Conservation (phyloP, 1,140 invertebrate genomes). For the Euura saliciscinereae region DNA sequence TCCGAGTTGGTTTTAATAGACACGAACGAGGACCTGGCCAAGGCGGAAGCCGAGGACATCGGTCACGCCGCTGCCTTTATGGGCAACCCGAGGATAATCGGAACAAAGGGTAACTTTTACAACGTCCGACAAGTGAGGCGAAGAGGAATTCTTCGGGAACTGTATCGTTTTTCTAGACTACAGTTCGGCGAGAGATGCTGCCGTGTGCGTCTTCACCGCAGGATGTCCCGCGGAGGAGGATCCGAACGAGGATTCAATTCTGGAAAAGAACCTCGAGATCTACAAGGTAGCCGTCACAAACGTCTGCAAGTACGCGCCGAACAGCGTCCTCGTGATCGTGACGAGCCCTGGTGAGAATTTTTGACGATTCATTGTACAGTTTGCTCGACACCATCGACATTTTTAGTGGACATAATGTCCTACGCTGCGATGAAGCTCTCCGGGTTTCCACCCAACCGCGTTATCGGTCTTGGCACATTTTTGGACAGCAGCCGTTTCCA, state of each 20-base stretch:
- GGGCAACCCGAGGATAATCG: slow-evolving; percentile 45
- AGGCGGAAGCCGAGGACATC: slow-evolving; percentile 67
- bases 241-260: slow-evolving; percentile 46
- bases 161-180: slow-evolving; percentile 55
- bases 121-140: neutral
- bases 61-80: slow-evolving; percentile 65
- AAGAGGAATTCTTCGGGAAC: too few species aligned
- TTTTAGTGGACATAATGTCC: slow-evolving; percentile 67
- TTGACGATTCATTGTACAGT: too few species aligned
- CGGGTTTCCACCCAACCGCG: slow-evolving; percentile 64
- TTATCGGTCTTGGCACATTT: slow-evolving; percentile 69
- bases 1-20: slow-evolving; percentile 66
- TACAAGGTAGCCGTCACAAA: slow-evolving; percentile 64
- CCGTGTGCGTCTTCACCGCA: slow-evolving; percentile 67
- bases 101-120: slow-evolving; percentile 43
- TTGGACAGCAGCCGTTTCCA: slow-evolving; percentile 67
- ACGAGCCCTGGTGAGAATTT: slow-evolving; percentile 61
- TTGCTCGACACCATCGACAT: neutral
- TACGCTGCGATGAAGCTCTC: slow-evolving; percentile 70
- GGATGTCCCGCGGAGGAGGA: slow-evolving; percentile 60
- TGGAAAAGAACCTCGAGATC: slow-evolving; percentile 64
- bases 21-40: slow-evolving; percentile 61
- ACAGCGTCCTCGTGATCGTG: slow-evolving; percentile 65
- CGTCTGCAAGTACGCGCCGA: slow-evolving; percentile 65
- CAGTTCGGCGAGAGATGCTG: slow-evolving; percentile 60